phyloP scores from a whole-genome alignment of 1,140 invertebrate species.

The Megalonaias nervosa region DNA sequence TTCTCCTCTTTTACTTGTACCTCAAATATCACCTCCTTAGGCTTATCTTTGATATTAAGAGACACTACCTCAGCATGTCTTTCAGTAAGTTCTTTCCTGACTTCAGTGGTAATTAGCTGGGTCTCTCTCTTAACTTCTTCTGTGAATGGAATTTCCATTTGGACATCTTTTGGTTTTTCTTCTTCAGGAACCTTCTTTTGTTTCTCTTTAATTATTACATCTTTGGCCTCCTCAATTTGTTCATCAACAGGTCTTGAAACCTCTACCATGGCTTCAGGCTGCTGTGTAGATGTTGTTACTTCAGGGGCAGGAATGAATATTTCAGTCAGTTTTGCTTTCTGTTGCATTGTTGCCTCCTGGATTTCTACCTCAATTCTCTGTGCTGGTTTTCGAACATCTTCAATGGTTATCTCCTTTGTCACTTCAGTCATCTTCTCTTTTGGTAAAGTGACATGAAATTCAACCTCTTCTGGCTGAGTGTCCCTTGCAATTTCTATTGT shows the following conservation, averaged over 20 bases:
- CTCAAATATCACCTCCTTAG: neutral
- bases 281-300: conserved; percentile 14
- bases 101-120: no score
- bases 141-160: conserved; percentile 2
- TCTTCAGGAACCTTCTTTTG: conserved; percentile 16
- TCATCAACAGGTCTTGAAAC: conserved; percentile 53
- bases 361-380: conserved; percentile 64
- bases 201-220: conserved; percentile 45
- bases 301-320: conserved; percentile 43
- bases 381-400: conserved; percentile 37
- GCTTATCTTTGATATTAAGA: conserved; percentile 1
- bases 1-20: conserved; percentile 10
- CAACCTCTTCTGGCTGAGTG: conserved; percentile 44
- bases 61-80: neutral
- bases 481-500: conserved; percentile 61
- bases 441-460: conserved; percentile 50
- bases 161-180: conserved; percentile 19
- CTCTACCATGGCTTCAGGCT: conserved; percentile 29
- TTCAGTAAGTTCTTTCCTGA: no score
- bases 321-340: conserved; percentile 57
- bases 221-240: conserved; percentile 53
- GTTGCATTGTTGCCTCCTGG: conserved; percentile 54
- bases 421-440: conserved; percentile 34
- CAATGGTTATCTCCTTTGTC: conserved; percentile 30
- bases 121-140: neutral